Evolutionary conservation across 2,113 vertebrate genomes (phyloP).

Genomic region (Chaetodon auriga): DNA sequence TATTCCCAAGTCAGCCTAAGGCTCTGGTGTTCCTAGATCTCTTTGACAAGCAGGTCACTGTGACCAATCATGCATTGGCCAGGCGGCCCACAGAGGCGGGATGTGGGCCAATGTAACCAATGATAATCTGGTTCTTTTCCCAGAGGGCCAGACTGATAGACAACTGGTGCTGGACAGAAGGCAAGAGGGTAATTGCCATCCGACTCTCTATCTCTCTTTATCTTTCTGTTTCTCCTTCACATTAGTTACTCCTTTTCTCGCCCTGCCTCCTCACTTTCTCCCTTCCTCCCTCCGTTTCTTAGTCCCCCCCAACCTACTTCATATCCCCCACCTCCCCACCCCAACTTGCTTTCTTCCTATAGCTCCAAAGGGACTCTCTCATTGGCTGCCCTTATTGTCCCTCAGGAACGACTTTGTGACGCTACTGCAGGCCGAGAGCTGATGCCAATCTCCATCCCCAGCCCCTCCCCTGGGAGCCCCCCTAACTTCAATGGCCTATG

Average conservation of each 20-base stretch:
- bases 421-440: constrained; percentile 74
- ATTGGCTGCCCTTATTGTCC: constrained; percentile 80
- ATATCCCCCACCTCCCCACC: constrained; percentile 43
- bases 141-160: constrained; percentile 72
- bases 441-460: constrained; percentile 82
- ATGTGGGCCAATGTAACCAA: constrained; percentile 71
- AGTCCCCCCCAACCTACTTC: constrained; percentile 46
- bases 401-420: constrained; percentile 72
- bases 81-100: constrained; percentile 76
- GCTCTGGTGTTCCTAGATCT: constrained; percentile 78
- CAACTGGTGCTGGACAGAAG: constrained; percentile 80
- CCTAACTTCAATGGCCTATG: constrained; percentile 82
- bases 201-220: constrained; percentile 56
- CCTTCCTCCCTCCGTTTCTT: constrained; percentile 11
- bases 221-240: constrained; percentile 56
- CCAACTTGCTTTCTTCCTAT: constrained; percentile 33
- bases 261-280: constrained; percentile 2
- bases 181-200: constrained; percentile 81
- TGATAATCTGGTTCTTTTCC: constrained; percentile 49
- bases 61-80: constrained; percentile 82
- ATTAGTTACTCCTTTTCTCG: constrained; percentile 48
- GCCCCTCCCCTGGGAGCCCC: constrained; percentile 63
- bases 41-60: constrained; percentile 77
- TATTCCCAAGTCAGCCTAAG: constrained; percentile 74
- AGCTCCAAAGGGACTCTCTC: constrained; percentile 67